Conservation (phyloP, 2,797 vertebrate genomes). For the Melanotaenia pygmaea region DNA sequence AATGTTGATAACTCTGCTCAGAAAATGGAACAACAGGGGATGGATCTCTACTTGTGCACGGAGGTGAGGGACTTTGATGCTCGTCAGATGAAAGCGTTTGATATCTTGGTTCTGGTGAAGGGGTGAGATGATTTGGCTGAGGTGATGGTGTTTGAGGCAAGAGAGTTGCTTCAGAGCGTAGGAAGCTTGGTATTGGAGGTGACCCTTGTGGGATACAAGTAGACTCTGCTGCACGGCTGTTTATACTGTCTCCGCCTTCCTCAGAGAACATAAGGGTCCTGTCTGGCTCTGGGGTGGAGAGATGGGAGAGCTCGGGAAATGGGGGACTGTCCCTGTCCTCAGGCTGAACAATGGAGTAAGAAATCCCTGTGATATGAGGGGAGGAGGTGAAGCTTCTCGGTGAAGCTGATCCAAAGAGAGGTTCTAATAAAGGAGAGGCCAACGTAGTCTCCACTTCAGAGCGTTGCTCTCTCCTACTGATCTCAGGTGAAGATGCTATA, state of each 20-base stretch:
- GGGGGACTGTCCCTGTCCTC: conserved; percentile 52
- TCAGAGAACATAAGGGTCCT: conserved; percentile 44
- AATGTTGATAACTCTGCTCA: conserved; percentile 40
- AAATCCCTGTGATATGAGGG: conserved; percentile 73
- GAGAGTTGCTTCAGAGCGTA: conserved; percentile 45
- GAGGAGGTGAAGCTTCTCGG: conserved; percentile 59
- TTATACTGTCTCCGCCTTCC: conserved; percentile 33
- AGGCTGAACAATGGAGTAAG: conserved; percentile 69
- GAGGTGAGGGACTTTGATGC: conserved; percentile 49
- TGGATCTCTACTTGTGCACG: conserved; percentile 41
- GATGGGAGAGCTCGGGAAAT: conserved; percentile 60
- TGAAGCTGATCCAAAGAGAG: conserved; percentile 31
- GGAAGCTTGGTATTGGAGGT: conserved; percentile 29
- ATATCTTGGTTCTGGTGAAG: conserved; percentile 54
- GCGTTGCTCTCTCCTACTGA: conserved; percentile 35
- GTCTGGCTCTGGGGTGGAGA: conserved; percentile 47
- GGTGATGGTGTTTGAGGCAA: conserved; percentile 61
- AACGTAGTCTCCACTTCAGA: conserved; percentile 40
- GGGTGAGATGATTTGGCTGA: conserved; percentile 31
- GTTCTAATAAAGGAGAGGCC: conserved; percentile 38
- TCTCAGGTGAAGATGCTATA: conserved; percentile 68
- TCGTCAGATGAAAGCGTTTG: conserved; percentile 39
- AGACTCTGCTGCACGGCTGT: conserved; percentile 42
- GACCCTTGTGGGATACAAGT: conserved; percentile 36
- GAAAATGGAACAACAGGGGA: conserved; percentile 48